These are phyloP conservation scores for Siphonodentalium dalli DNA, from an alignment of 2,888 invertebrate species.

Conservation along the genomic window DNA sequence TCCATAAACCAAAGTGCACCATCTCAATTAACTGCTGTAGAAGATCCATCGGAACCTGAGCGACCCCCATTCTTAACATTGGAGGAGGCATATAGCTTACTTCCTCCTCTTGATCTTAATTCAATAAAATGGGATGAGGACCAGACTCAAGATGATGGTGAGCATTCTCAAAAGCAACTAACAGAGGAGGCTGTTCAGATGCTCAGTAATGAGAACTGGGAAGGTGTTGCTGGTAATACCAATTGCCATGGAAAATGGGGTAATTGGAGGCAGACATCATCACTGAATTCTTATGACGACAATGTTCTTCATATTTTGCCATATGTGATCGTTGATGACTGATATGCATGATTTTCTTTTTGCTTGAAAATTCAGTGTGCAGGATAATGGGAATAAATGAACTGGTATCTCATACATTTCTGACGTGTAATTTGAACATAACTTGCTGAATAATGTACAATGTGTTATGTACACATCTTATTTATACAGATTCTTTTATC, in stretches of 20 bases:
- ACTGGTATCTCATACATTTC: no score
- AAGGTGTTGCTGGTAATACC: slow-evolving; percentile 68
- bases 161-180: slow-evolving; percentile 43
- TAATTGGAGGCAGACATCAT: slow-evolving; percentile 90
- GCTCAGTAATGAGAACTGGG: slow-evolving; percentile 62
- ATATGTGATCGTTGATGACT: slow-evolving; percentile 92
- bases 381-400: no score
- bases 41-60: background rate
- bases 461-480: no score
- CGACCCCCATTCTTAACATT: slow-evolving; percentile 35
- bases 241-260: slow-evolving; percentile 73
- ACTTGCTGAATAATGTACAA: no score
- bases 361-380: no score
- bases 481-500: no score
- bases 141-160: slow-evolving; percentile 69
- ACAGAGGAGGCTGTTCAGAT: slow-evolving; percentile 53
- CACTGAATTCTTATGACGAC: slow-evolving; percentile 77
- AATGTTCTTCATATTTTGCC: slow-evolving; percentile 90
- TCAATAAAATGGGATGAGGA: slow-evolving; percentile 65
- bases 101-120: slow-evolving; percentile 74
- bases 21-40: background rate
- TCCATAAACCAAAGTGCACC: no score
- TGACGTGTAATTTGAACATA: no score
- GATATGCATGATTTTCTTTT: no score
- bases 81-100: slow-evolving; percentile 70